These are phyloP conservation scores for Agrochola circellaris DNA, from an alignment of 2,888 invertebrate species.

Conservation along the genomic window DNA sequence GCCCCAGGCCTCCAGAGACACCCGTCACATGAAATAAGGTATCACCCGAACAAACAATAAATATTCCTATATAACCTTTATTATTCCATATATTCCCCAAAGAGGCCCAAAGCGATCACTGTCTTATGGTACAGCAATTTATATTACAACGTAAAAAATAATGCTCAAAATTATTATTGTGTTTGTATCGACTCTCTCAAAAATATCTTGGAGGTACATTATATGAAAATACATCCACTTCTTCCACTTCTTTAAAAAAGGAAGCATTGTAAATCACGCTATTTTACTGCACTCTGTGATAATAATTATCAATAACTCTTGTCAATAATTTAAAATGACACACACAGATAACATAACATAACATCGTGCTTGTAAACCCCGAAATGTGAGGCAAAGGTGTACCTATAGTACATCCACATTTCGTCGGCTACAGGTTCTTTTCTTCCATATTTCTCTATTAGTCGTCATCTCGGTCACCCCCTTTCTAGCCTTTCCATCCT, in stretches of 20 bases:
- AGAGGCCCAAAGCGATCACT: constrained; percentile 11
- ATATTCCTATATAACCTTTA: constrained; percentile 18
- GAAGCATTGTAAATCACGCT: not conserved
- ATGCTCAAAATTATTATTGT: not conserved
- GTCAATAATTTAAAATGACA: not conserved
- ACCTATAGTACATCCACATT: not conserved
- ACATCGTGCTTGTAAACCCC: not conserved
- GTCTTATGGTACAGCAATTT: constrained; percentile 10
- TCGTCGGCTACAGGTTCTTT: no score
- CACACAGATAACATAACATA: not conserved
- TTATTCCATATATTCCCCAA: constrained; percentile 33
- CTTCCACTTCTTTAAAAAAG: not conserved
- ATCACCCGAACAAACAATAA: constrained; percentile 44
- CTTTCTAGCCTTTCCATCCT: no score
- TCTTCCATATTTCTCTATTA: no score
- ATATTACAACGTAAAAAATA: not conserved
- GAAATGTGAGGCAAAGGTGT: not conserved
- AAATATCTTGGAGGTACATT: not conserved
- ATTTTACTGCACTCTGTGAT: not conserved
- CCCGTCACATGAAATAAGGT: constrained; percentile 49
- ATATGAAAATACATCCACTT: no score
- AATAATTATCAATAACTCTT: not conserved
- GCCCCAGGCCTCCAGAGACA: constrained; percentile 30
- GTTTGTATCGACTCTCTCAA: not conserved
- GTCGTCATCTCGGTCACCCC: no score